Evolutionary conservation across 2,797 vertebrate genomes (phyloP).

Genomic region (Columba guinea): DNA sequence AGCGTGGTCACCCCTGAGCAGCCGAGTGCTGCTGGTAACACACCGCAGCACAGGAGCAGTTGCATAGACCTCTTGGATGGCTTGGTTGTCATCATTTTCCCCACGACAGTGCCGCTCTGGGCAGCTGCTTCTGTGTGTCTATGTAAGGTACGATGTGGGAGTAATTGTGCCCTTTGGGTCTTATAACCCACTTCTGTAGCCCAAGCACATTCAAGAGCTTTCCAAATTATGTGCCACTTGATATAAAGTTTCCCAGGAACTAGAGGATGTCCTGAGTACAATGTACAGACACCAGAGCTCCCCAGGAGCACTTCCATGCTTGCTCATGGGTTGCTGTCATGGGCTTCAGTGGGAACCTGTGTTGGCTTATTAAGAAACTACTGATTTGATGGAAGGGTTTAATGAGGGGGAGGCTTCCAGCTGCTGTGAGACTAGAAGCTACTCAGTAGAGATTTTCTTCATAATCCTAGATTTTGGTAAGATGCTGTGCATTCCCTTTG

Average conservation of each 20-base stretch:
- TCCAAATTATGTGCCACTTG: background rate
- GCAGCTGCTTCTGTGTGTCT: background rate
- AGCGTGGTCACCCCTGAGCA: rapidly evolving
- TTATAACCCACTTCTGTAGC: background rate
- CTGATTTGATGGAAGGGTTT: background rate
- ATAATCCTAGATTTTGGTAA: background rate
- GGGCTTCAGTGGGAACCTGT: background rate
- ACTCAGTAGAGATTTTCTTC: background rate
- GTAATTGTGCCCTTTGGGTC: background rate
- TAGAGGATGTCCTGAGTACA: background rate
- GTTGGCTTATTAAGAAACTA: background rate
- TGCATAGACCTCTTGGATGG: background rate
- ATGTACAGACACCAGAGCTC: background rate
- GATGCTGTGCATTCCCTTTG: background rate
- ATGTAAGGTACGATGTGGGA: background rate
- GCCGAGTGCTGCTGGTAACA: background rate
- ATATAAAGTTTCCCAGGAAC: background rate
- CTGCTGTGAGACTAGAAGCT: background rate
- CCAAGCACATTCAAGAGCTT: background rate
- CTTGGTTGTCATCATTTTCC: background rate
- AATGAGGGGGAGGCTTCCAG: background rate
- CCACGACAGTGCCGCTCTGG: background rate
- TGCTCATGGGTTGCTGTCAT: background rate
- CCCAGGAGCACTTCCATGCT: background rate
- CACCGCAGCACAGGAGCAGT: background rate